Base-by-base conservation (phyloP, 2,113 vertebrate genomes). In the Anoplopoma fimbria region DNA sequence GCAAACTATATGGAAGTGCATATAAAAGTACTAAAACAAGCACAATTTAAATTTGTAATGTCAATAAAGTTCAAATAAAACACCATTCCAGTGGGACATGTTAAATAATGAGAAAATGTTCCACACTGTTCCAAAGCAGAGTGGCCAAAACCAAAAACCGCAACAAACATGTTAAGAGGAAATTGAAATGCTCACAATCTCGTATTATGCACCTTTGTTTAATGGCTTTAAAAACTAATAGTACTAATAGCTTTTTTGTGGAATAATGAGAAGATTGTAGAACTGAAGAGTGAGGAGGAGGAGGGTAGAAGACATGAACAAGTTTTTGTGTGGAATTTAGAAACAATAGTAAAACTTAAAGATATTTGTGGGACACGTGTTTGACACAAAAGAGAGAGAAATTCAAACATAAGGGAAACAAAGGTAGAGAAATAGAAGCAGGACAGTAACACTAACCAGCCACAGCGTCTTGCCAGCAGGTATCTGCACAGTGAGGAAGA, bases 391-490 rank as follows among this genome's bases (percentile, higher is more conserved):
- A 29, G 23, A n/a, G 13, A n/a, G 19, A 6, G 42, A 49, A 13
- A 34, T 10, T 42, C 4, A 14, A 63, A 63, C 9, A 19, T 4
- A 36, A 27, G 21, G 4, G 4, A 58, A 15, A 58, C 55, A 58
- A 17, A 63, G 5, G 9, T 0, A 58, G 38, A 15, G 12, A 29
- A 29, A 31, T 8, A 13, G 13, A 29, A 58, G 12, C 12, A 17
- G 3, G 4, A 17, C 6, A 0, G 38, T 1, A 0, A 19, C 25
- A 82, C 96, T 89, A 75, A 99, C 98, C 96, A 99, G 93, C 98
- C 98, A 99, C 85, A 99, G 92, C 6, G 95, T 97, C 53, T 93
- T 97, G 76, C 91, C 95, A 2, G 96, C 92, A 0, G 97, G 97
- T 42, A 98, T 96, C 31, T 95, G 96, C 63, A 99, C 88, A 0